phyloP scores from a whole-genome alignment of 2,797 vertebrate species.

The Pangasius larnaudii region DNA sequence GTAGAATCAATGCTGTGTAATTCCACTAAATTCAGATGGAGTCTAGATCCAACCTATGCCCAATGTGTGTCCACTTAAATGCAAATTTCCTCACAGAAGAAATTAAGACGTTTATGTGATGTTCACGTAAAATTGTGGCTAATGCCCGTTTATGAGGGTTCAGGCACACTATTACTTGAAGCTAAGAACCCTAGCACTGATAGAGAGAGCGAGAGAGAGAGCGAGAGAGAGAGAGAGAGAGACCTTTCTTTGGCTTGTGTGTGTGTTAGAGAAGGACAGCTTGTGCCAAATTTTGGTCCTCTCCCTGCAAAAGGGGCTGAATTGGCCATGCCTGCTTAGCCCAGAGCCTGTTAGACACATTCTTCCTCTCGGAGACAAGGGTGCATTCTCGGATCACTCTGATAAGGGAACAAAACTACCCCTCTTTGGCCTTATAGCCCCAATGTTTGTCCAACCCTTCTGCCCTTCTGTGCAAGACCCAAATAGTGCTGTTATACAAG shows the following conservation, averaged over 20 bases:
- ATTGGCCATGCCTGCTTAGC: slow-evolving; percentile 16
- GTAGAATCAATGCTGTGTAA: neutral
- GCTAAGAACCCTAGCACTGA: neutral
- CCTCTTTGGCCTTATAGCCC: slow-evolving; percentile 28
- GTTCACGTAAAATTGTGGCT: neutral
- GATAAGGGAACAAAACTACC: slow-evolving; percentile 51
- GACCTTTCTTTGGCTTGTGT: neutral
- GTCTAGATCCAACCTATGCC: neutral
- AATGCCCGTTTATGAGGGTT: neutral
- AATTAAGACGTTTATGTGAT: slow-evolving; percentile 7
- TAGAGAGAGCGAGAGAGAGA: neutral
- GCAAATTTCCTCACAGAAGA: neutral
- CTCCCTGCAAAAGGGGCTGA: neutral
- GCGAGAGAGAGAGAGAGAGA: too few species aligned
- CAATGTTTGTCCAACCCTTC: slow-evolving; percentile 18
- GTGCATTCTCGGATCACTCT: slow-evolving; percentile 17
- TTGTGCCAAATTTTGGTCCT: slow-evolving; percentile 22
- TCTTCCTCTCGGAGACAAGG: neutral
- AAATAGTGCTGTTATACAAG: slow-evolving; percentile 21
- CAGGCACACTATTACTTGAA: slow-evolving; percentile 8
- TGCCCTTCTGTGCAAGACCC: slow-evolving; percentile 19
- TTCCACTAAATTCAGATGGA: neutral
- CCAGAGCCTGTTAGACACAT: slow-evolving; percentile 15
- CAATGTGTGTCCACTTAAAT: slow-evolving; percentile 8
- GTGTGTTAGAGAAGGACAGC: slow-evolving; percentile 6